Percentiles rank a stretch among this genome's conserved stretches.
Evolutionary conservation across 1,140 invertebrate species (phyloP).

Genomic region (Philopotamus ludificatus): DNA sequence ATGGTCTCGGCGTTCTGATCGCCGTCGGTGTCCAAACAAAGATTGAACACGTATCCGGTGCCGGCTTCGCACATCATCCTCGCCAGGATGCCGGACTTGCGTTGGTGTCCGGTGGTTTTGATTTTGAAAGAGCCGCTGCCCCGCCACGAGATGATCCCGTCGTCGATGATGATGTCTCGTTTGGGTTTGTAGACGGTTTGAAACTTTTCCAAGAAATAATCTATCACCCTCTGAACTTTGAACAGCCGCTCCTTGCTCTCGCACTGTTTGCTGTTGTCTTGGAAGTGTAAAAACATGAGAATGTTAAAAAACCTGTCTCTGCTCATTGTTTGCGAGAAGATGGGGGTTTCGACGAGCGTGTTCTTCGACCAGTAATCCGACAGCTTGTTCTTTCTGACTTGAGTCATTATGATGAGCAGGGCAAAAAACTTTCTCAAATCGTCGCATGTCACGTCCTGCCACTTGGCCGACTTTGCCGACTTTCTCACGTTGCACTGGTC

Average conservation of each 20-base stretch:
- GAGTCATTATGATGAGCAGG: background rate
- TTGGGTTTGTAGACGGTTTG: conserved; percentile 33
- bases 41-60: conserved; percentile 39
- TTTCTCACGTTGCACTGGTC: too few species aligned
- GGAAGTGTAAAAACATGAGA: conserved; percentile 1
- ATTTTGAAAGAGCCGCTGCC: background rate
- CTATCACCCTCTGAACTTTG: background rate
- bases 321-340: background rate
- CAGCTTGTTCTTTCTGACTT: background rate
- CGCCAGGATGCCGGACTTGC: conserved; percentile 38
- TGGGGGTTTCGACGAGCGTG: background rate
- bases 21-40: conserved; percentile 34
- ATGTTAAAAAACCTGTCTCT: background rate
- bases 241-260: background rate
- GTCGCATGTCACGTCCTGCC: background rate
- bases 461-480: background rate
- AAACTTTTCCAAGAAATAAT: conserved; percentile 26
- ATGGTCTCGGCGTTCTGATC: conserved; percentile 28
- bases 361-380: background rate
- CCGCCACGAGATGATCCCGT: conserved; percentile 9
- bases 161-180: conserved; percentile 25
- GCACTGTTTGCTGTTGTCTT: background rate
- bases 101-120: conserved; percentile 38
- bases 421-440: background rate
- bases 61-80: conserved; percentile 40